Evolutionary conservation across 1,140 invertebrate species (phyloP), one percentile per base, ranked within the genome.

Genomic region (Temnothorax curvispinosus): DNA sequence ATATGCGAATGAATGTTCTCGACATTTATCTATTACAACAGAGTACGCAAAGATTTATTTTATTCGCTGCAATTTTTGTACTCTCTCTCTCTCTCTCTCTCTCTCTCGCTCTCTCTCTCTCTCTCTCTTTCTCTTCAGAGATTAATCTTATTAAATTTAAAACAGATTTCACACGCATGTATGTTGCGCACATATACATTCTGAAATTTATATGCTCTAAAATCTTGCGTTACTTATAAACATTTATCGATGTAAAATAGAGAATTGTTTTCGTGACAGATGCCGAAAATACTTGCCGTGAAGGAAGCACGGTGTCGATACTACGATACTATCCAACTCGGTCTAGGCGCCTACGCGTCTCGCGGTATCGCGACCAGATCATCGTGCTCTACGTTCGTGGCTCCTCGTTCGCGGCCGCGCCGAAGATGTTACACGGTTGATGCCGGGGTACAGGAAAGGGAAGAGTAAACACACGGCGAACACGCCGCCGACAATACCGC

Each of bases 391-490:
- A 75, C 69, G n/a, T 64, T 76, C 56, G 21, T 32, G 71, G 65
- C 41, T 78, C 35, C n/a, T 76, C 54, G 54, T 74, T 67, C 54
- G 58, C 76, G 38, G 13, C 50, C 62, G 21, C 74, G 32, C 74
- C 58, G 62, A 65, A 67, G 76, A 64, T 80, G 84, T 81, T 81
- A 52, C 72, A 58, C 44, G 32, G 27, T 38, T 65, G 85, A 71
- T 47, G 77, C 21, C 44, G 47, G 4, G n/a, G 7, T 69, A 85
- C 82, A 72, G 72, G 65, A 82, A 87, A 84, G 71, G 76, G 86
- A 87, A 81, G 72, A 88, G 85, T 80, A 82, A 88, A 67, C 75
- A 80, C 32, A 69, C 54, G 72, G 65, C 27, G 60, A 58, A 32
- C 86, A 69, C 32, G 52, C 52, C 77, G 67, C 47, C 77, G 67